Evolutionary conservation across 2,888 invertebrate species (phyloP), one percentile per base, ranked within the genome.

Genomic region (Aethes cnicana): DNA sequence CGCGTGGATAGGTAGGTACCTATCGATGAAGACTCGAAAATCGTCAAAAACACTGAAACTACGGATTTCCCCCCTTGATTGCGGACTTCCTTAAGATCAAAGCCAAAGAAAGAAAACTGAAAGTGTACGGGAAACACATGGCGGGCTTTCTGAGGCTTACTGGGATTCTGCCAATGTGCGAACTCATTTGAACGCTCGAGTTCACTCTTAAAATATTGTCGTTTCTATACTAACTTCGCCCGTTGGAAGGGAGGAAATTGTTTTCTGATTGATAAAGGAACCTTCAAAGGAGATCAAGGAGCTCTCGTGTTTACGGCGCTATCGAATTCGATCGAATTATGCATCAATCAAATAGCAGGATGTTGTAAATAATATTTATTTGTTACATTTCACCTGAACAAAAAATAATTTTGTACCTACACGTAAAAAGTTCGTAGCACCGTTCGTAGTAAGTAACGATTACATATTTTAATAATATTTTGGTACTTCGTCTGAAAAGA

Each of bases 241-340:
- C 30, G 17, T 21, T 33, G 30, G 37, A 39, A 17, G 17, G 44
- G 52, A 63, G 62, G 61, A 67, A 72, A 69, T 72, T 64, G 66
- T 63, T 68, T 69, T 66, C 63, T 68, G 71, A 70, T 72, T 68
- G 65, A 57, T 56, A 54, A 56, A 66, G 55, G 61, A 57, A 17
- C 25, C 32, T 39, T 37, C 25, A 37, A 32, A 16, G 18, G 18
- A 47, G 53, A 55, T 52, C 55, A 53, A 55, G 28, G 12, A 16
- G 39, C 28, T 50, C 42, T 35, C 23, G n/a, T 25, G 41, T 54
- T 43, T 47, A 52, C 36, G 33, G 28, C 21, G 12, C 33, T 23
- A 28, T 43, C 17, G 36, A 47, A 36, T 54, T 41, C 21, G 28
- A 50, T 32, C 37, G 18, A 32, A 37, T 32, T 32, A 18, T 30